Evolutionary conservation across 2,113 vertebrate genomes (phyloP).

Genomic region (Xiphorhynchus elegans): DNA sequence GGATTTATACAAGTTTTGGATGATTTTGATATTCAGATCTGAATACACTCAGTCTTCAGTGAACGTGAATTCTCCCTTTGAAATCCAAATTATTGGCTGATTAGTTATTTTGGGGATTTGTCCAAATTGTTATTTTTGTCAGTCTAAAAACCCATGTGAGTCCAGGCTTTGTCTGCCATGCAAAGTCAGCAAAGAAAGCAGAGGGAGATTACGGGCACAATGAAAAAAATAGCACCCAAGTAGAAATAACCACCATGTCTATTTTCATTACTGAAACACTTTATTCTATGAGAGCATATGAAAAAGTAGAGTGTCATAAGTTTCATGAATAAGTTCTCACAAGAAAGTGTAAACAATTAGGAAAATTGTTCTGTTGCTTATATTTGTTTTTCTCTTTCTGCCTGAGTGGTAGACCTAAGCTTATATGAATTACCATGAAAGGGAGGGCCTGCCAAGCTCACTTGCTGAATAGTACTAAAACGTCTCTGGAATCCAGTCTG

Average conservation of each 20-base stretch:
- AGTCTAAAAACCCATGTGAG: background rate
- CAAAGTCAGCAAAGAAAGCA: background rate
- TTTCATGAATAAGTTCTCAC: background rate
- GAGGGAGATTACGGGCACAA: background rate
- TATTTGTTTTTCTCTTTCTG: conserved; percentile 48
- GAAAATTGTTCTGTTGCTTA: background rate
- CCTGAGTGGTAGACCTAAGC: conserved; percentile 19
- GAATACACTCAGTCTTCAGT: background rate
- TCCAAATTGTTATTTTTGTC: background rate
- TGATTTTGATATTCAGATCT: background rate
- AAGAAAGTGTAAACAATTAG: conserved; percentile 24
- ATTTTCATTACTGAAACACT: background rate
- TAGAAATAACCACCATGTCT: background rate
- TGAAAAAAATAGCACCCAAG: background rate
- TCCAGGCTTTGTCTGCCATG: background rate
- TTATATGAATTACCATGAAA: background rate
- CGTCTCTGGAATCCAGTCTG: conserved; percentile 18
- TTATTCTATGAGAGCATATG: background rate
- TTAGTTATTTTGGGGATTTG: background rate
- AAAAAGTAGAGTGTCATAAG: background rate
- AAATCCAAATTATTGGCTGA: background rate
- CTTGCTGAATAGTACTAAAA: conserved; percentile 19
- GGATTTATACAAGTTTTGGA: background rate
- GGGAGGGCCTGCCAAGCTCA: conserved; percentile 15
- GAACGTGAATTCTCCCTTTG: background rate